Base-by-base conservation (phyloP, 2,113 vertebrate genomes). In the Myiozetetes cayanensis region DNA sequence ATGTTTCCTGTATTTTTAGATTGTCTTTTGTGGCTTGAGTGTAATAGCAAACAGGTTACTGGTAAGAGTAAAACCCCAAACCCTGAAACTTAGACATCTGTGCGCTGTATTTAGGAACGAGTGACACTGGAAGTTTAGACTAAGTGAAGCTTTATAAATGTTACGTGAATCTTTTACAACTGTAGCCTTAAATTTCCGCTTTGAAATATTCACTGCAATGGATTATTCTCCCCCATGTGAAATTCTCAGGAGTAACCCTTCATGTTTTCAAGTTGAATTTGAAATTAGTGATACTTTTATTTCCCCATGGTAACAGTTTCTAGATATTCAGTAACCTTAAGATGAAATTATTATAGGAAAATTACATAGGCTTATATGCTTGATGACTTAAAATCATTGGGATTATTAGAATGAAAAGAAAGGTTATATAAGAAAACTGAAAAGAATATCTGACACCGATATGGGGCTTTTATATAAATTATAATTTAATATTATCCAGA, bases 201-300 rank as follows among this genome's bases (percentile, higher is more conserved):
- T 96, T 82, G 59, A 97, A 97, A 96, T 95, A 94, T 96, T 95
- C 58, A 70, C 95, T 96, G 59, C 14, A 90, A 86, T 77, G 68
- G 58, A 71, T 96, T 96, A 71, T 11, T 93, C n/a, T 55, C 56
- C 43, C 92, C 49, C 30, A 78, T 85, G 50, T 77, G 70, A 87
- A 94, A 95, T 93, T 91, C 76, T 97, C 94, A 71, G 24, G 76
- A 81, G 85, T 53, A 80, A 27, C 72, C 78, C 55, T 86, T 83
- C 88, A 73, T 3, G 4, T 93, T 90, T 93, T 92, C 61, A 93
- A 92, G 66, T 74, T 96, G 74, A 94, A 94, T 91, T 85, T 47
- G 65, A 94, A 96, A 93, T 93, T 47, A 86, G 37, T 77, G 80
- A 78, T 44, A 68, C 39, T 96, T 91, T 71, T 79, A 89, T 96